Evolutionary conservation across 2,888 invertebrate species (phyloP), one percentile per base, ranked within the genome.

Genomic region (Caenorhabditis becei): DNA sequence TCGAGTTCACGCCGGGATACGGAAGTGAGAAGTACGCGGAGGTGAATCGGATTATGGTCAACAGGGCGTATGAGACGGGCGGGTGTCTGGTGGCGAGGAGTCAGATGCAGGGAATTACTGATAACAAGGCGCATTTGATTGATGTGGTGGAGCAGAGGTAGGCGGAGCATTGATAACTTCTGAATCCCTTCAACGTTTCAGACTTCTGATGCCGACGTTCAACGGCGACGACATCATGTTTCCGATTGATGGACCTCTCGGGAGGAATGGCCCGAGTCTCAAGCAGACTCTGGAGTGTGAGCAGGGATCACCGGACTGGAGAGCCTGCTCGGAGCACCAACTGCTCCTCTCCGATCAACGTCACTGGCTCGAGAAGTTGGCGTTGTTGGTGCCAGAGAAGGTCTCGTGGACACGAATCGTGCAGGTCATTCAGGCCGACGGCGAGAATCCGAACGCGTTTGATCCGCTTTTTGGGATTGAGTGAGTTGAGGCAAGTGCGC

Each of bases 191-290:
- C n/a, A n/a, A n/a, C n/a, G n/a, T n/a, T 69, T 11, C 72, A 84
- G 88, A 56, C 82, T 88, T 10, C 58, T 88, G 70, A 87, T 88
- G 85, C 88, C 88, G 11, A 83, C 87, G 0, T 88, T 88, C 81
- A 85, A 86, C 70, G 85, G 86, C n/a, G 83, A 85, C 58, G 88
- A 88, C 69, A 80, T 88, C 23, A 86, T 88, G 75, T 88, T 88
- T 54, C 88, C 88, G n/a, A 83, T 87, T 47, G 88, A 88, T 56
- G 88, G 88, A 11, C 88, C 88, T 10, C 70, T 87, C 26, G 88
- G 88, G 1, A 49, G 88, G 41, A 84, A 80, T 51, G 87, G 87
- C 16, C 83, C 84, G 20, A 77, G 80, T 10, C 79, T 86, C 8
- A 71, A 85, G 65, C 77, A 82, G 37, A 86, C 86, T n/a, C 63